Base-by-base conservation (phyloP, 2,113 vertebrate species). In the Pterocles orientalis region DNA sequence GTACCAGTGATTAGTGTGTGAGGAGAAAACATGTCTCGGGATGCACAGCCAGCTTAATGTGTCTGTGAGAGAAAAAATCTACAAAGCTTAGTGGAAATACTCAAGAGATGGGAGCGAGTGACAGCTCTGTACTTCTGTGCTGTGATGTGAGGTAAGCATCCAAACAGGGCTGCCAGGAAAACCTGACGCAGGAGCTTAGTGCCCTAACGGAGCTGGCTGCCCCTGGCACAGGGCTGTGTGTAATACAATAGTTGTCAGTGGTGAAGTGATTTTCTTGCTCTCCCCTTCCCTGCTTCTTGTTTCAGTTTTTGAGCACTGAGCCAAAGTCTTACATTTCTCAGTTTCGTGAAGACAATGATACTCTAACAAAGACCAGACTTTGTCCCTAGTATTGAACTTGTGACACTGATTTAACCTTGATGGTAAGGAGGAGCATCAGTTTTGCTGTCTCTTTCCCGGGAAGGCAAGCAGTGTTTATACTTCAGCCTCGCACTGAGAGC, bases 1-100 rank as follows among this genome's bases (percentile, higher is more conserved):
- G 21, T 84, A 62, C 14, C 19, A 11, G 43, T 50, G 81, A 29
- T 56, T 6, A 72, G n/a, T 47, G 33, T 14, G 21, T 7, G 21
- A 60, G 48, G 20, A 77, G 45, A 36, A 78, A 25, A 53, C 1
- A 1, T 76, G 39, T 69, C 25, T 76, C 0, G 0, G n/a, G 36
- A 18, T 66, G 48, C 24, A 14, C 3, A 18, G 26, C 21, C 77
- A 39, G 9, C 24, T 84, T 73, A 29, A 25, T 2, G 1, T 45
- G 33, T 91, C 73, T 54, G 21, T 20, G 58, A 81, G 36, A 43
- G 23, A 73, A 41, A 77, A 36, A 68, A 33, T 19, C 66, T 69
- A 8, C 13, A 33, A 26, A 76, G 16, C 33, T 58, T 25, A 18
- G 26, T 25, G 47, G 72, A 61, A 88, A 62, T 39, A 19, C 45